These are phyloP conservation scores for Saguinus imperator DNA, from an alignment of 2,113 vertebrate species.

Conservation along the genomic window DNA sequence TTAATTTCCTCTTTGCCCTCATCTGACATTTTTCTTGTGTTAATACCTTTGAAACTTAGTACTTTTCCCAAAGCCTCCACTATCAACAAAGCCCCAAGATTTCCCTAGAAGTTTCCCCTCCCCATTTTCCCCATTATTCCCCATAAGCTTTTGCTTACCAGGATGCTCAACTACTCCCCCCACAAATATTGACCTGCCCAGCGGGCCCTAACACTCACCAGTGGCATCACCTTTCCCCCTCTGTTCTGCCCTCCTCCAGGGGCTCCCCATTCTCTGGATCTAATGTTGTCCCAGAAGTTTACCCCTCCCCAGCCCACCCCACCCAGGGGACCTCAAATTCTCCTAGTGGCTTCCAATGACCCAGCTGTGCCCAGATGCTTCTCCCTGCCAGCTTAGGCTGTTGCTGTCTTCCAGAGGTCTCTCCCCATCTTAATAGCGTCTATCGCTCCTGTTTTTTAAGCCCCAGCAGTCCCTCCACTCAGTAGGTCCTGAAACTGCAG, in stretches of 20 bases:
- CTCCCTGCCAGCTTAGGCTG: neutral
- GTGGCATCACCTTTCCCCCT: neutral
- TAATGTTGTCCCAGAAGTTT: neutral
- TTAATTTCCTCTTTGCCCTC: neutral
- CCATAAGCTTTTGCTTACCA: neutral
- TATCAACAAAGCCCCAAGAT: neutral
- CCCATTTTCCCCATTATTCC: neutral
- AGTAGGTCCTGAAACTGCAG: no score
- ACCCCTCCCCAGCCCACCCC: no score
- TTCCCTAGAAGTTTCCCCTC: neutral
- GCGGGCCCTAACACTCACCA: neutral
- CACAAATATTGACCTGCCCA: neutral
- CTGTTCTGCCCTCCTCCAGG: neutral
- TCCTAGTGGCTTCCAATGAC: neutral
- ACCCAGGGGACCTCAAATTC: neutral
- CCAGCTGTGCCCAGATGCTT: neutral
- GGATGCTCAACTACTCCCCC: neutral
- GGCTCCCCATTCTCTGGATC: neutral
- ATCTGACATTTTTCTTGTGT: neutral
- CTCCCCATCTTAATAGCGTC: neutral
- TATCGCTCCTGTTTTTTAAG: neutral
- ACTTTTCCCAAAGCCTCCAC: neutral
- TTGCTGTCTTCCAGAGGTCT: no score
- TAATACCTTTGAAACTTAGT: no score
- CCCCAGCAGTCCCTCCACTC: neutral